Base-by-base conservation (phyloP, 2,113 vertebrate genomes). In the Scomber colias region DNA sequence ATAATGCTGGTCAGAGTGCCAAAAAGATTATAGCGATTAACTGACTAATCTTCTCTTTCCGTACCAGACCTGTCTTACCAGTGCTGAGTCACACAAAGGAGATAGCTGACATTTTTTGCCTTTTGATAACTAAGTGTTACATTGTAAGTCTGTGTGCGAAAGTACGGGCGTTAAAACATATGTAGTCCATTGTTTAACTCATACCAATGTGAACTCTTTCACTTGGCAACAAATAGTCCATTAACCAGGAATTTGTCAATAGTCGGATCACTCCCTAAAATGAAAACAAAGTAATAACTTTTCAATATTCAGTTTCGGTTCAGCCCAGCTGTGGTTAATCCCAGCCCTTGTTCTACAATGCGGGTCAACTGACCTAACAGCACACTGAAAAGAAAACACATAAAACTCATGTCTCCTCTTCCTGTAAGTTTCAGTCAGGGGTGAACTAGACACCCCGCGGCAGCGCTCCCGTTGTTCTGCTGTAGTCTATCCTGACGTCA, bases 401-500 rank as follows among this genome's bases (percentile, higher is more conserved):
- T 69, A 54, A 82, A 90, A 65, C 60, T 50, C 60, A 60, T 84
- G 83, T 87, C 74, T 84, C 16, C 44, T 80, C 66, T 90, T 87
- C 75, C 67, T 87, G 80, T 75, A 70, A 27, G 73, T 88, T 85
- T 87, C 80, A 60, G 48, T 30, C 21, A 40, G 78, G 71, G 56
- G n/a, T 49, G 55, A 75, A 75, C 13, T 56, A 45, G 48, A 56
- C 45, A 40, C 71, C 73, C 44, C 64, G 45, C 31, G 71, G 79
- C 79, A 57, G 66, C 19, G 62, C 77, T 66, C 55, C 69, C 64
- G 56, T 68, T 80, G 84, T 87, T 81, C 75, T 66, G 50, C 62
- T n/a, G 57, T 35, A 76, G 71, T 77, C 79, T 67, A 11, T 83
- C 75, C 81, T 88, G 89, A 90, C 61, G 77, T 90, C 60, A 88